Percentiles rank a stretch among this genome's conserved stretches.
phyloP scores from a whole-genome alignment of 1,140 invertebrate genomes.

The Caerostris darwini region DNA sequence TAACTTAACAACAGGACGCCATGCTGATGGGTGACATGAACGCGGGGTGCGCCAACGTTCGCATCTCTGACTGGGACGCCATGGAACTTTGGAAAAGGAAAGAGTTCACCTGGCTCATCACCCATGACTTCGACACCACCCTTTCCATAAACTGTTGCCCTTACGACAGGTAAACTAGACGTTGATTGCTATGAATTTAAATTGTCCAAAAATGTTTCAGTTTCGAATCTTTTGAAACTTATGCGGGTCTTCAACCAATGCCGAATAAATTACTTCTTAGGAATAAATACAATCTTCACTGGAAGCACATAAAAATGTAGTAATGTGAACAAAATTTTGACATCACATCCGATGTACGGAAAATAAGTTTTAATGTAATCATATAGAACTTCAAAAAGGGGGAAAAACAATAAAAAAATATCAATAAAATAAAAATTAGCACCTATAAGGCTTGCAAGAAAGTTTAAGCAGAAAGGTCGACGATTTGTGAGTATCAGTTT shows the following conservation, averaged over 20 bases:
- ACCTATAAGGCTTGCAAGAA: too few relatives aligned
- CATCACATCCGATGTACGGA: too few relatives aligned
- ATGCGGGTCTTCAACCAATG: neutral
- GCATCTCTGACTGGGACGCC: slow-evolving; percentile 65
- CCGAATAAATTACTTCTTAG: too few relatives aligned
- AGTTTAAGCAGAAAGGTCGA: too few relatives aligned
- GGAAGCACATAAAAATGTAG: neutral
- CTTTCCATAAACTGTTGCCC: slow-evolving; percentile 57
- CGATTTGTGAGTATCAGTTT: too few relatives aligned
- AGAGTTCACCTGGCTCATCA: slow-evolving; percentile 75
- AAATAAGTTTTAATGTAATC: too few relatives aligned
- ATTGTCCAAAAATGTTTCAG: neutral
- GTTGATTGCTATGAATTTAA: neutral
- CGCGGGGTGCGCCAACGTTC: slow-evolving; percentile 66
- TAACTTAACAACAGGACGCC: slow-evolving; percentile 32
- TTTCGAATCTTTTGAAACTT: too few relatives aligned
- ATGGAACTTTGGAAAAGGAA: slow-evolving; percentile 66
- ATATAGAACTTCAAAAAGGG: too few relatives aligned
- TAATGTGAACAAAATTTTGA: too few relatives aligned
- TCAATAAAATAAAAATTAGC: too few relatives aligned
- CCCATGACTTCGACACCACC: slow-evolving; percentile 65
- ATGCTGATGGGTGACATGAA: slow-evolving; percentile 76
- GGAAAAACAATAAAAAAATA: too few relatives aligned
- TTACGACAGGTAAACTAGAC: slow-evolving; percentile 64
- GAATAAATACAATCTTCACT: too few relatives aligned